Conservation (phyloP, 2,797 vertebrate species). For the Takifugu rubripes region DNA sequence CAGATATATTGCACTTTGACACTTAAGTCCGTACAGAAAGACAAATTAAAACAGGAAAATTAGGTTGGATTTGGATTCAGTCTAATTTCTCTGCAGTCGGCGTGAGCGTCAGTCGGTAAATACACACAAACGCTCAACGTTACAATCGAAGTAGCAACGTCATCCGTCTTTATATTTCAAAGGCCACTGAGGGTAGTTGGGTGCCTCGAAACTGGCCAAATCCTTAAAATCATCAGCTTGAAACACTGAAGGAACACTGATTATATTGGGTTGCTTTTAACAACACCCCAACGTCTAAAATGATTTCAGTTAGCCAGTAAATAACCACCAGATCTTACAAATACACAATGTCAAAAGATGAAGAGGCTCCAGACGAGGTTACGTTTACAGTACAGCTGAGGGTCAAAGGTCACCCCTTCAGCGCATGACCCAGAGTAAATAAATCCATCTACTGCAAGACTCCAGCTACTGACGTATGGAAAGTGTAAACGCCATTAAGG, state of each 20-base stretch:
- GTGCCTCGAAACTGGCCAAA: not conserved
- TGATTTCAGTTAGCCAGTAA: constrained; percentile 11
- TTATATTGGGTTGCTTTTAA: constrained; percentile 11
- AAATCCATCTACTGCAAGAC: too few relatives aligned
- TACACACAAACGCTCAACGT: too few relatives aligned
- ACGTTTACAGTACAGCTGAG: constrained; percentile 26
- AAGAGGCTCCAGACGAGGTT: constrained; percentile 15
- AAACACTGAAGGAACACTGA: constrained; percentile 7
- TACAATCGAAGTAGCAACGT: too few relatives aligned
- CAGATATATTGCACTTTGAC: constrained; percentile 10
- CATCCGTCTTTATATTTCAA: constrained; percentile 5
- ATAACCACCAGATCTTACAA: constrained; percentile 1
- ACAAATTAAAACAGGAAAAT: too few relatives aligned
- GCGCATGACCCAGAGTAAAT: too few relatives aligned
- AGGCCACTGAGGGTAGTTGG: constrained; percentile 20
- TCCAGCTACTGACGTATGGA: too few relatives aligned
- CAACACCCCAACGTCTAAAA: constrained; percentile 2
- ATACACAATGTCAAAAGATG: too few relatives aligned
- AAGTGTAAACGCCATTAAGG: too few relatives aligned
- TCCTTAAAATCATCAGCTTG: constrained; percentile 3
- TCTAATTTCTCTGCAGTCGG: too few relatives aligned
- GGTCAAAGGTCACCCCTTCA: constrained; percentile 14
- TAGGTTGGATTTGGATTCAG: too few relatives aligned
- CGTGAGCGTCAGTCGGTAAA: too few relatives aligned
- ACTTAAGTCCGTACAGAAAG: not conserved